These are phyloP conservation scores for Petrocephalus zakoni DNA, from an alignment of 2,113 vertebrate genomes.

Conservation along the genomic window DNA sequence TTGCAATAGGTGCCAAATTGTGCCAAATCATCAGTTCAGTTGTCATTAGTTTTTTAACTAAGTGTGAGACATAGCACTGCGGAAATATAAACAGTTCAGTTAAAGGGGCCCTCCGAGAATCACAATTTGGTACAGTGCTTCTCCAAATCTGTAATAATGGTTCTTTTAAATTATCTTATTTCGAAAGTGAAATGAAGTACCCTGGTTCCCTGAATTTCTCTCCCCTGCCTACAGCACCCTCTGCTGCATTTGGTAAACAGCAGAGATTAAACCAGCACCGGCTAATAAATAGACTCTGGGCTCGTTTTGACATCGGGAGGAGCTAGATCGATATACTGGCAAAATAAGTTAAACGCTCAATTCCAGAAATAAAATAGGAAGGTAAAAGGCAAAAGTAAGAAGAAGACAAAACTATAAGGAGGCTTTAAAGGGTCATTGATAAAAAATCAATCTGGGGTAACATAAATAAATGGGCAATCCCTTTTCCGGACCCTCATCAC, in stretches of 20 bases:
- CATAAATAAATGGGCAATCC: background rate
- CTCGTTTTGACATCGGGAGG: background rate
- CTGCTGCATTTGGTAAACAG: background rate
- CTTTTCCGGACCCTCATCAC: background rate
- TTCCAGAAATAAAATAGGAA: background rate
- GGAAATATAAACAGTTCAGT: background rate
- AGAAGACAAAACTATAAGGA: background rate
- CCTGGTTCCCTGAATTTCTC: background rate
- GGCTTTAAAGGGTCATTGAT: background rate
- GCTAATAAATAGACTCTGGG: background rate
- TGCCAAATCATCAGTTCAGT: constrained; percentile 41
- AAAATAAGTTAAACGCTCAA: background rate
- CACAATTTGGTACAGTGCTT: background rate
- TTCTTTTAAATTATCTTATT: background rate
- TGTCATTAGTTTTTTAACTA: constrained; percentile 54
- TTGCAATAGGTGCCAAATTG: constrained; percentile 16
- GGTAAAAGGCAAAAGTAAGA: background rate
- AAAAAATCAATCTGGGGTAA: background rate
- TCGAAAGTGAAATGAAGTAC: background rate
- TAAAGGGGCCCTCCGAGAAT: background rate
- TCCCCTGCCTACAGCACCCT: background rate
- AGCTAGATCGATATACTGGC: background rate
- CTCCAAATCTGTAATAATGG: background rate
- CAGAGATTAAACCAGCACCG: background rate
- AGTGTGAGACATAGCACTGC: constrained; percentile 33